Conservation (phyloP, 2,797 vertebrate species). For the Gobionotothen gibberifrons region DNA sequence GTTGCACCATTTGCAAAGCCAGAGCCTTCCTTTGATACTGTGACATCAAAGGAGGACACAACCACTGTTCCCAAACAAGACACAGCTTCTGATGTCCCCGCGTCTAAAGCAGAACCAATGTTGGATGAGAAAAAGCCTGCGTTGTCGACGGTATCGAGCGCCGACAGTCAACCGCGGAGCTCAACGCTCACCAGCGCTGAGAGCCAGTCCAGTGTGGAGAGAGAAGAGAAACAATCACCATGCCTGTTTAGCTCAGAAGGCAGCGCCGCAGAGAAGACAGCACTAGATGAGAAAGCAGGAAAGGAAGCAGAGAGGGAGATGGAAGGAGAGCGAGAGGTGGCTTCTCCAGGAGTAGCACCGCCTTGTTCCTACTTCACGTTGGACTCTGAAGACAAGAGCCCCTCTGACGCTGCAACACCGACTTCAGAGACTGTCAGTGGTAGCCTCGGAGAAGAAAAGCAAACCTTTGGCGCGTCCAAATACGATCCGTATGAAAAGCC, state of each 20-base stretch:
- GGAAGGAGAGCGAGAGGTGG: constrained; percentile 77
- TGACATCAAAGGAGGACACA: constrained; percentile 44
- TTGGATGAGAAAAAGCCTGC: constrained; percentile 55
- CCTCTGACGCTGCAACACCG: constrained; percentile 28
- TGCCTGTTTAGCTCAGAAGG: constrained; percentile 41
- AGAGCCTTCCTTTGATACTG: constrained; percentile 51
- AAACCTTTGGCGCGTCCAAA: constrained; percentile 72
- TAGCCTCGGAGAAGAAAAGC: constrained; percentile 65
- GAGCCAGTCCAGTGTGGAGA: constrained; percentile 67
- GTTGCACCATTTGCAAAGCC: constrained; percentile 43
- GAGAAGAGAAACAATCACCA: constrained; percentile 46
- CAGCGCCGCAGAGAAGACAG: constrained; percentile 37
- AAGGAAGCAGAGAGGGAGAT: constrained; percentile 83
- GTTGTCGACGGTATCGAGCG: constrained; percentile 60
- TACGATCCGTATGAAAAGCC: constrained; percentile 87
- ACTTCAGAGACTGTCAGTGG: constrained; percentile 32
- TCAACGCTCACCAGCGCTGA: constrained; percentile 65
- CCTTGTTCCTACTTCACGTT: constrained; percentile 76
- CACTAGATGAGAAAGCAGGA: constrained; percentile 63
- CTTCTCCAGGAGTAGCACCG: constrained; percentile 76
- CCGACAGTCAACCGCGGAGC: constrained; percentile 65
- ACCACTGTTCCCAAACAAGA: constrained; percentile 44
- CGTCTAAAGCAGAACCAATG: constrained; percentile 37
- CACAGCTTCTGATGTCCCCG: constrained; percentile 20
- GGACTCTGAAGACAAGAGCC: constrained; percentile 49